Evolutionary conservation across 2,888 invertebrate genomes (phyloP), one percentile per base, ranked within the genome.

Genomic region (Spisula solida): DNA sequence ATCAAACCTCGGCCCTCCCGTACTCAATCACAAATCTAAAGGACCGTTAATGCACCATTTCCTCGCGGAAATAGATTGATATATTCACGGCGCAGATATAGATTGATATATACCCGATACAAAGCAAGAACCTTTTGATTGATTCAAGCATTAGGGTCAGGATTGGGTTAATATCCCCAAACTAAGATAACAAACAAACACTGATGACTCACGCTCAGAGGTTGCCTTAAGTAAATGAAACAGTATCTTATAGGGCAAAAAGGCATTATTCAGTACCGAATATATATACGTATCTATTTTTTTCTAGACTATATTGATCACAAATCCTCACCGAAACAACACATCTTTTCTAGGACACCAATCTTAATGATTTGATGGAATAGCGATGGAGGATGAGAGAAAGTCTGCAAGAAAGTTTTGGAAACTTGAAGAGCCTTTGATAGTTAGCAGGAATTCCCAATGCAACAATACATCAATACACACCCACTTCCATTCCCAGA

Each of bases 221-320:
- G 41, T 41, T 41, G 41, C 41, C 8, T 41, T 41, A 5, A 41
- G 41, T 41, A 41, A 41, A 41, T 41, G 41, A 41, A 41, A 41
- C 41, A 41, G 41, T 66, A 66, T 75, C 31, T 18, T 31, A 5
- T 75, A 34, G 75, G 75, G 1, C 75, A 75, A 31, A 14, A 31
- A 75, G 34, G 12, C 29, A 41, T 75, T 31, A 34, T 34, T 1
- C 18, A 18, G 16, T 75, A 75, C 41, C 8, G 41, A 41, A 41
- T 41, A 41, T 75, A 75, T 75, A 29, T 75, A 14, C 31, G 75
- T 34, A 10, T 18, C 29, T 34, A 31, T 14, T 70, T 29, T 31
- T 75, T 75, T 18, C 34, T 75, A 75, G 75, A 75, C 75, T 75
- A 25, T 75, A 75, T 75, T 75, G 75, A 75, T 75, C 31, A 20